Conservation (phyloP, 2,888 invertebrate species). For the Chydorus sphaericus region DNA sequence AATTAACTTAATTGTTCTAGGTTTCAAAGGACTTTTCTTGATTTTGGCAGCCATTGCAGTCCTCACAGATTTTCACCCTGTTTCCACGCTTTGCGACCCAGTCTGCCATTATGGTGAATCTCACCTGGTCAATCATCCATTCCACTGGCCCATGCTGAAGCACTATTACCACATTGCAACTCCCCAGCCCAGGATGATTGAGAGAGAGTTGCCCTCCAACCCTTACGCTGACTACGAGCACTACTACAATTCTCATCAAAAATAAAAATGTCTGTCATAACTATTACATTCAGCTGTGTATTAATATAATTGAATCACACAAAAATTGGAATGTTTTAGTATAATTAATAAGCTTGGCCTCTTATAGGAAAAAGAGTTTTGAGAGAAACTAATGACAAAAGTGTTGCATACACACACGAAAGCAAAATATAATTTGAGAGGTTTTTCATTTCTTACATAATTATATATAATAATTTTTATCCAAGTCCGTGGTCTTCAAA, state of each 20-base stretch:
- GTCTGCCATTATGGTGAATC: no score
- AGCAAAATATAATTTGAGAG: not conserved
- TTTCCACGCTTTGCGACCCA: no score
- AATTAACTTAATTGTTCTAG: not conserved
- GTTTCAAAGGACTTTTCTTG: not conserved
- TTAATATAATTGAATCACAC: not conserved
- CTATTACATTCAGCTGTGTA: not conserved
- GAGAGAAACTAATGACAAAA: no score
- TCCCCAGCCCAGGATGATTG: not conserved
- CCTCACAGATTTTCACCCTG: no score
- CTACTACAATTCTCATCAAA: no score
- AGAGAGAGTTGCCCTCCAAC: not conserved
- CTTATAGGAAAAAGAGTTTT: not conserved
- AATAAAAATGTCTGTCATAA: no score
- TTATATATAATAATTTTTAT: constrained; percentile 34
- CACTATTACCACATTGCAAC: not conserved
- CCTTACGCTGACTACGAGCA: not conserved
- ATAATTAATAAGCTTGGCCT: not conserved
- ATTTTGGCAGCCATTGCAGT: not conserved
- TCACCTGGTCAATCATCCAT: no score
- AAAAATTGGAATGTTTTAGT: not conserved
- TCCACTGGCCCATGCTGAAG: not conserved
- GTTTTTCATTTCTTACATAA: not conserved
- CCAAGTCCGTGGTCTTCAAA: constrained; percentile 98
- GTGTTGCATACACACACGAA: not conserved